A percentile compares a stretch with the other conserved stretches of the same genome.
phyloP scores from a whole-genome alignment of 2,113 vertebrate species.

The Stercorarius parasiticus region DNA sequence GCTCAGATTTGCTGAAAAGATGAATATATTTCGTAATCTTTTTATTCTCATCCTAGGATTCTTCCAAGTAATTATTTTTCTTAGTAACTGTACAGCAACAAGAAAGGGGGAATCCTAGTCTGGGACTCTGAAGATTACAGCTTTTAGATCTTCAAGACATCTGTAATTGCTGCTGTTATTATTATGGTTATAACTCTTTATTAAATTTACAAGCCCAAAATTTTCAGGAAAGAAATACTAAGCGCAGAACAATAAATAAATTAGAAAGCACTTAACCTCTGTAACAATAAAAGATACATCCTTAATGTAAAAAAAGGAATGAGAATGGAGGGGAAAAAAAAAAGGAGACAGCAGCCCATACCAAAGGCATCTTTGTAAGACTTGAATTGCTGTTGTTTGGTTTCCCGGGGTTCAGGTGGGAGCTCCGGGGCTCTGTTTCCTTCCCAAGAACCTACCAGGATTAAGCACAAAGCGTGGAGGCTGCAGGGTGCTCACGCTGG shows the following conservation, averaged over 20 bases:
- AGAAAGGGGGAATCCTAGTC: not conserved
- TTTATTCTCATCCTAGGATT: not conserved
- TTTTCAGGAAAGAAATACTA: conserved; percentile 27
- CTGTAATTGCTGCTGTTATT: conserved; percentile 33
- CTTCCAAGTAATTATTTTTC: conserved; percentile 24
- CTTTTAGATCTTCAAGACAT: conserved; percentile 33
- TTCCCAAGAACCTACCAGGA: not conserved
- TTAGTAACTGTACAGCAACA: not conserved
- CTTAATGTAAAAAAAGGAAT: not conserved
- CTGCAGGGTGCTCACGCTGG: not conserved
- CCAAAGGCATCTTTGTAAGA: not conserved
- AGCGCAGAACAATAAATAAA: conserved; percentile 12
- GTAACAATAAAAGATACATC: not conserved
- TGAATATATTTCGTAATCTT: not conserved
- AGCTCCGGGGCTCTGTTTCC: not conserved
- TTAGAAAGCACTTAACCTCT: conserved; percentile 39
- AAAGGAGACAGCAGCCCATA: not conserved
- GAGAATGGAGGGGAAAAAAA: too few relatives aligned
- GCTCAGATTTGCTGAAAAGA: not conserved
- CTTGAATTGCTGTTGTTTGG: not conserved
- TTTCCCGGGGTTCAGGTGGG: not conserved
- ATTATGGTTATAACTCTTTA: conserved; percentile 34
- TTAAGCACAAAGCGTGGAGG: rapidly evolving
- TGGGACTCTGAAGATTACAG: conserved; percentile 18
- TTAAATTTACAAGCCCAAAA: conserved; percentile 15